A percentile compares a stretch with the other conserved stretches of the same genome.
Conservation (phyloP, 2,113 vertebrate species). For the Lophura nycthemera region DNA sequence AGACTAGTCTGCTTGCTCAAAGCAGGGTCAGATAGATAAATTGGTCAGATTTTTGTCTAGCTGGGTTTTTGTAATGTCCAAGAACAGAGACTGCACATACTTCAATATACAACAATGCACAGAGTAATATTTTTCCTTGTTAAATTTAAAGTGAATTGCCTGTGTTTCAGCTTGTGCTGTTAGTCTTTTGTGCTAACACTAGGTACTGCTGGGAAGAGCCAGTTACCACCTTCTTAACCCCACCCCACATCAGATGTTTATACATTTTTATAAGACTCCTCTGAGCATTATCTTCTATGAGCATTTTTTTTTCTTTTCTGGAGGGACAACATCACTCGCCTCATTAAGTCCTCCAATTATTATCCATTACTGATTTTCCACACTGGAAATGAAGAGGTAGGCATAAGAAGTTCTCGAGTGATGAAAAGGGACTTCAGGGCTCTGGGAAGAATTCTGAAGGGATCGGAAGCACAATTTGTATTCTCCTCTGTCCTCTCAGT, state of each 20-base stretch:
- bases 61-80: not conserved
- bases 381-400: too few species aligned
- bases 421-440: too few species aligned
- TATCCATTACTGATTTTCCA: too few species aligned
- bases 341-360: too few species aligned
- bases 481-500: too few species aligned
- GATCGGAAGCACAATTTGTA: too few species aligned
- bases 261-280: fast-evolving
- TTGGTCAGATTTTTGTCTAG: not conserved
- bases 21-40: not conserved
- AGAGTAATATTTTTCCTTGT: not conserved
- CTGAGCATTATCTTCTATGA: not conserved
- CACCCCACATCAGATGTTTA: not conserved
- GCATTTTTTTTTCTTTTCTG: too few species aligned
- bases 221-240: not conserved
- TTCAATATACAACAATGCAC: not conserved
- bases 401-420: too few species aligned
- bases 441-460: too few species aligned
- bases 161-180: not conserved
- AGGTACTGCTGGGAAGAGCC: not conserved
- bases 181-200: not conserved
- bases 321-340: too few species aligned
- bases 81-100: not conserved
- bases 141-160: not conserved
- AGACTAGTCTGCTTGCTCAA: not conserved